phyloP scores from a whole-genome alignment of 2,113 vertebrate species.

The Chamaea fasciata region DNA sequence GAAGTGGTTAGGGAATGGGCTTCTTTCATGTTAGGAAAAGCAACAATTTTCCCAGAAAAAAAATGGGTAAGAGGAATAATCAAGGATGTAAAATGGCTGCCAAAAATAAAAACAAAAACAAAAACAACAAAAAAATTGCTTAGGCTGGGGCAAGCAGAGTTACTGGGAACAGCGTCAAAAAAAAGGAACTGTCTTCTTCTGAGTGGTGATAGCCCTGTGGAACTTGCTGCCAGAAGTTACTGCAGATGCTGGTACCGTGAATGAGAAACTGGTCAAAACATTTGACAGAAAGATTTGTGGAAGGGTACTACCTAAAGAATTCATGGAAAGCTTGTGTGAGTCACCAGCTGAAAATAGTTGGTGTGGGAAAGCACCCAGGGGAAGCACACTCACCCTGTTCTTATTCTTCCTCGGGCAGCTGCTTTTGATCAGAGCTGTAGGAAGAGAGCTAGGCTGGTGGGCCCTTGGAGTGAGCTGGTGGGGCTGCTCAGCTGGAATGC shows the following conservation, averaged over 20 bases:
- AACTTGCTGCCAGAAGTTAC: neutral
- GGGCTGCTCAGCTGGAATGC: neutral
- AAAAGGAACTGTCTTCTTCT: neutral
- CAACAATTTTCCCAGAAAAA: neutral
- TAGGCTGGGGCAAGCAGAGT: neutral
- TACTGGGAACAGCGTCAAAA: neutral
- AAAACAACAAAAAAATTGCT: neutral
- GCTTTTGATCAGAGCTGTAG: neutral
- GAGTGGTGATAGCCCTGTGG: neutral
- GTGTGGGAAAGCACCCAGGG: neutral
- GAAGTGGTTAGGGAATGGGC: neutral
- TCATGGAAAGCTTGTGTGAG: neutral
- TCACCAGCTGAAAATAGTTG: neutral
- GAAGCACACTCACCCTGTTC: neutral
- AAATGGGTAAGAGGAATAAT: neutral
- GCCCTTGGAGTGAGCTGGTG: neutral
- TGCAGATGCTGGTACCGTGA: neutral
- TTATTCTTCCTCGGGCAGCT: neutral
- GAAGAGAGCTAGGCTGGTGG: neutral
- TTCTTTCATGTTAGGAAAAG: neutral
- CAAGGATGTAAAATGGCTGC: neutral
- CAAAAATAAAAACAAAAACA: neutral
- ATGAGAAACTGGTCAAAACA: neutral
- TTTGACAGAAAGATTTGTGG: neutral
- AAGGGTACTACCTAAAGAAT: neutral